phyloP scores from a whole-genome alignment of 1,140 invertebrate species.

The Aporrectodea caliginosa region DNA sequence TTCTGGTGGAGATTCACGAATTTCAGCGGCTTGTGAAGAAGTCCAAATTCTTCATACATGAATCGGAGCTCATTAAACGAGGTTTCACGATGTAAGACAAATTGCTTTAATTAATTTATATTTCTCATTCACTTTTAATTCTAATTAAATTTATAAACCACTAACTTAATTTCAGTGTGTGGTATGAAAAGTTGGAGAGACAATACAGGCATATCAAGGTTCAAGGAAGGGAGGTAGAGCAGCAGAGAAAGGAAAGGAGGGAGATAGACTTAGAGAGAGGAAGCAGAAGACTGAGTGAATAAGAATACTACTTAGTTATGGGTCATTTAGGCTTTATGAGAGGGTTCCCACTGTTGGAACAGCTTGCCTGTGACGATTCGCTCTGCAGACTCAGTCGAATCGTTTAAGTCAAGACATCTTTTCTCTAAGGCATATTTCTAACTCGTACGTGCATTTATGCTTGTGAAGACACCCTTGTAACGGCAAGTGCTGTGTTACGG shows the following conservation, averaged over 20 bases:
- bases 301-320: too few relatives aligned
- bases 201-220: neutral
- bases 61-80: constrained; percentile 16
- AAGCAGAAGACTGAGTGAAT: too few relatives aligned
- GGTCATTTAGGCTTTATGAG: too few relatives aligned
- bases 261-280: too few relatives aligned
- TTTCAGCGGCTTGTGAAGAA: neutral
- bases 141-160: neutral
- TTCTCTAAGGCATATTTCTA: too few relatives aligned
- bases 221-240: too few relatives aligned
- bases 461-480: too few relatives aligned
- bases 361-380: neutral
- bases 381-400: neutral
- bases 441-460: neutral
- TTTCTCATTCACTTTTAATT: neutral
- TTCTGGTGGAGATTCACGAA: neutral
- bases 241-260: too few relatives aligned
- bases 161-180: neutral
- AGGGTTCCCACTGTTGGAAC: too few relatives aligned
- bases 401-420: too few relatives aligned
- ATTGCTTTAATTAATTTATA: neutral
- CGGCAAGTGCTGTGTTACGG: too few relatives aligned
- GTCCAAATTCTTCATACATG: neutral
- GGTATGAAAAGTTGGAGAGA: neutral
- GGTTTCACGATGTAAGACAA: constrained; percentile 14